Evolutionary conservation across 2,797 vertebrate genomes (phyloP).

Genomic region (Artibeus jamaicensis): DNA sequence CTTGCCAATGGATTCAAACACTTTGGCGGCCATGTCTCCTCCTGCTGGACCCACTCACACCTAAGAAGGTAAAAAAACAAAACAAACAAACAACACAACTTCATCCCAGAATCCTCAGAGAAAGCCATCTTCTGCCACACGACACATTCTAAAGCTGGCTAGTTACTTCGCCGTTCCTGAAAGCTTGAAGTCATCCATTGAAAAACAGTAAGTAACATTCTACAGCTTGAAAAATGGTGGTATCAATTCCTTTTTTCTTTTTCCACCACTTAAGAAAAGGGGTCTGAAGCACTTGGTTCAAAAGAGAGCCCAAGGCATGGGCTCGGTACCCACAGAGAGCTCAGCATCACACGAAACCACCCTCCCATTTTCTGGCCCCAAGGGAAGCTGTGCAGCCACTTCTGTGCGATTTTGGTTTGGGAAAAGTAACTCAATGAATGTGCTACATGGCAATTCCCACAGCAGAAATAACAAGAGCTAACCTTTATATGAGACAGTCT

Average conservation of each 20-base stretch:
- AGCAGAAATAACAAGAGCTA: not conserved
- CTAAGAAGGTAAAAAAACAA: conserved; percentile 57
- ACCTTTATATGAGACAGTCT: not conserved
- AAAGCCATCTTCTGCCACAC: not conserved
- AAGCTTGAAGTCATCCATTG: not conserved
- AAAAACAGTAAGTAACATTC: not conserved
- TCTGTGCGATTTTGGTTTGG: not conserved
- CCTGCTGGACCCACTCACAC: conserved; percentile 46
- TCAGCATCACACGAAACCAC: not conserved
- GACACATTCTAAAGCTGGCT: not conserved
- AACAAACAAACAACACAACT: not conserved
- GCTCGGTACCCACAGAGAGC: not conserved
- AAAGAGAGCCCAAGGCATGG: not conserved
- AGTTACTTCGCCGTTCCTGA: not conserved
- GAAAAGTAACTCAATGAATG: not conserved
- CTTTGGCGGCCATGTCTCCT: conserved; percentile 86
- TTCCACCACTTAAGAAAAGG: not conserved
- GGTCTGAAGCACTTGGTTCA: not conserved
- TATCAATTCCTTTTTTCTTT: not conserved
- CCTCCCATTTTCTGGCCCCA: not conserved
- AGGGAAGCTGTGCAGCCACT: not conserved
- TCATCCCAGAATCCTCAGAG: not conserved
- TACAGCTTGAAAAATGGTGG: not conserved
- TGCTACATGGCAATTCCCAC: not conserved
- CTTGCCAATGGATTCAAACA: conserved; percentile 95